Percentiles rank a stretch among this genome's conserved stretches.
phyloP scores from a whole-genome alignment of 2,888 invertebrate genomes.

The Oxyteleia sp. region DNA sequence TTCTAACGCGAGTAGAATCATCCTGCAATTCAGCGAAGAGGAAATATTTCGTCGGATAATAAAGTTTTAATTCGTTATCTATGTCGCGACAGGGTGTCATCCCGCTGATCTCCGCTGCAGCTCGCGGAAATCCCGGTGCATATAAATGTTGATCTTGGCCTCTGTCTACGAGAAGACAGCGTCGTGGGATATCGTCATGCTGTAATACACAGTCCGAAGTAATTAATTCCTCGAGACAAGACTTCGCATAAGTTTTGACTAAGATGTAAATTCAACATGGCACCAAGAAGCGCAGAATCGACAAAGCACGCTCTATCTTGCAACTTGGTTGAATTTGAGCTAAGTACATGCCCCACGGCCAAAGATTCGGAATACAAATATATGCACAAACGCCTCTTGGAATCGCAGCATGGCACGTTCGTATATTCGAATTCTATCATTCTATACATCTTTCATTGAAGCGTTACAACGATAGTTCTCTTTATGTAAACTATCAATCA shows the following conservation, averaged over 20 bases:
- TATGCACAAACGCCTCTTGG: constrained; percentile 62
- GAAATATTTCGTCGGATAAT: constrained; percentile 19
- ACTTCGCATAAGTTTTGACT: too few species aligned
- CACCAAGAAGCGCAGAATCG: too few species aligned
- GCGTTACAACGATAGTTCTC: constrained; percentile 9
- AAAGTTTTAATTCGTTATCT: constrained; percentile 30
- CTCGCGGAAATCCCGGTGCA: constrained; percentile 53
- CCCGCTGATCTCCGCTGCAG: constrained; percentile 20
- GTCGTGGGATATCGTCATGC: too few species aligned
- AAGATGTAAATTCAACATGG: too few species aligned
- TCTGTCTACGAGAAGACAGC: too few species aligned
- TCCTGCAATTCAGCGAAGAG: too few species aligned
- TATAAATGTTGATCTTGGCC: too few species aligned
- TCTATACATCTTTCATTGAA: constrained; percentile 17
- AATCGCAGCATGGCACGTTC: constrained; percentile 45
- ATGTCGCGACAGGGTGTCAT: constrained; percentile 14
- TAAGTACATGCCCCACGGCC: constrained; percentile 52
- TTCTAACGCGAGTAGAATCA: too few species aligned
- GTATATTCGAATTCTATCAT: constrained; percentile 31
- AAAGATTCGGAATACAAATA: constrained; percentile 63
- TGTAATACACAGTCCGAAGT: too few species aligned
- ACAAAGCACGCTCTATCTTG: too few species aligned
- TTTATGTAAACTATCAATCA: constrained; percentile 22
- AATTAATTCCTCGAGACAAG: too few species aligned
- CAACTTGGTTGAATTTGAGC: too few species aligned